Base-by-base conservation (phyloP, 2,888 invertebrate genomes). In the Graphium colonna region DNA sequence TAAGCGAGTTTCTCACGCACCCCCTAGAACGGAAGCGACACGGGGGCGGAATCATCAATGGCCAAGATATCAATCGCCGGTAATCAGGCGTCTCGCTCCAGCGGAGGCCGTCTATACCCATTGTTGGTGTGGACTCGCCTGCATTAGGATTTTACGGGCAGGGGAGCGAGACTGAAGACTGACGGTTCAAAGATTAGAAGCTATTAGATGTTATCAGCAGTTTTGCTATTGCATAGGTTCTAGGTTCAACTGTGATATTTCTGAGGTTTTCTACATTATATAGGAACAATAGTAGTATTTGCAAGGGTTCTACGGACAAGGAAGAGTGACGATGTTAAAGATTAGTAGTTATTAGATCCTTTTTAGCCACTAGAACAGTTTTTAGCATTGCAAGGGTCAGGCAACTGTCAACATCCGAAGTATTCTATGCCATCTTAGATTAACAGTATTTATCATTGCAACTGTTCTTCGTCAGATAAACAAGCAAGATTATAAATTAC, bases 121-220 rank as follows among this genome's bases (percentile, higher is more conserved):
- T 62, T 64, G 64, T 64, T 54, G 61, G 60, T 64, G 61, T 63
- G 63, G 63, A 64, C 61, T 68, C 67, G 63, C 62, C 62, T 60
- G 67, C 61, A 71, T 73, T 74, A 71, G 69, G 65, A 75, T 76
- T 81, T 82, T 75, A 83, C 77, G 85, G 77, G 71, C 65, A 65
- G 64, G 57, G 64, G 64, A 72, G 68, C 71, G 12, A 4, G 36
- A 4, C 36, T 33, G 33, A 3, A 9, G 2, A 3, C 33, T 9
- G 33, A 33, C 33, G 28, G 4, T 4, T 7, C 8, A 4, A 7
- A 28, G 28, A 28, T 8, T 28, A 4, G 5, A 7, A 28, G 8
- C 5, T 28, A 7, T 28, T 8, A 28, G 8, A 4, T 28, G 4
- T 7, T 28, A 28, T 7, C 28, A 28, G 5, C 8, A 28, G 8